A percentile compares a stretch with the other conserved stretches of the same genome.
These are phyloP conservation scores for Corapipo altera DNA, from an alignment of 2,113 vertebrate genomes.

Conservation along the genomic window DNA sequence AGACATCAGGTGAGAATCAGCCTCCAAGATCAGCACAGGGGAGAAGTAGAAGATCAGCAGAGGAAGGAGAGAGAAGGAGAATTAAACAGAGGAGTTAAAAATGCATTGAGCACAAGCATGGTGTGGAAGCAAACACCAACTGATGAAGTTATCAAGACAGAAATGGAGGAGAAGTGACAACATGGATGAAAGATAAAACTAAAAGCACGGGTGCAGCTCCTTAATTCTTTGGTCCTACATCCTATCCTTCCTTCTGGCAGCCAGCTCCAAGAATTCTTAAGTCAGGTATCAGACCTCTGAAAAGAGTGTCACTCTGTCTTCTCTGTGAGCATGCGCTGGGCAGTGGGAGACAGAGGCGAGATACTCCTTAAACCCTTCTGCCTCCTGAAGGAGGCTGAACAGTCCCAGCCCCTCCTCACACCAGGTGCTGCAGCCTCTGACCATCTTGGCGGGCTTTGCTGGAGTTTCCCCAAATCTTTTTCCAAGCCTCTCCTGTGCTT, in stretches of 20 bases:
- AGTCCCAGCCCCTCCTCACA: not conserved
- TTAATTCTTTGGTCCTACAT: not conserved
- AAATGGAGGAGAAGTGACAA: not conserved
- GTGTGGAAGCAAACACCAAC: not conserved
- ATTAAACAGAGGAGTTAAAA: not conserved
- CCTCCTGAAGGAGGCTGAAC: not conserved
- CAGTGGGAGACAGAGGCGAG: not conserved
- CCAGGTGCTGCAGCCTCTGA: not conserved
- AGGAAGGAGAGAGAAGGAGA: not conserved
- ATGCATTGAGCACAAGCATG: not conserved
- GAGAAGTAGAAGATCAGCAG: not conserved
- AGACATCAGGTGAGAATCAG: not conserved
- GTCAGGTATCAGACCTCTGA: not conserved
- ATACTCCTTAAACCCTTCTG: not conserved
- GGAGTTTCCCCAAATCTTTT: fast-evolving
- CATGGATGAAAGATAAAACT: not conserved
- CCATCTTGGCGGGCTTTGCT: not conserved
- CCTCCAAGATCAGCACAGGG: not conserved
- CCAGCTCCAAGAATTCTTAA: not conserved
- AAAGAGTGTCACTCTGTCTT: not conserved
- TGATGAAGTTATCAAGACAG: not conserved
- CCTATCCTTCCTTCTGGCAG: not conserved
- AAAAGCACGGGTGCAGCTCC: not conserved
- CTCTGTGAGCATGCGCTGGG: fast-evolving
- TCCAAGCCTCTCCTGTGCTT: not conserved